A percentile compares a stretch with the other conserved stretches of the same genome.
Evolutionary conservation across 23 tunicate genomes (phyloP).

Genomic region (Botrylloides violaceus): DNA sequence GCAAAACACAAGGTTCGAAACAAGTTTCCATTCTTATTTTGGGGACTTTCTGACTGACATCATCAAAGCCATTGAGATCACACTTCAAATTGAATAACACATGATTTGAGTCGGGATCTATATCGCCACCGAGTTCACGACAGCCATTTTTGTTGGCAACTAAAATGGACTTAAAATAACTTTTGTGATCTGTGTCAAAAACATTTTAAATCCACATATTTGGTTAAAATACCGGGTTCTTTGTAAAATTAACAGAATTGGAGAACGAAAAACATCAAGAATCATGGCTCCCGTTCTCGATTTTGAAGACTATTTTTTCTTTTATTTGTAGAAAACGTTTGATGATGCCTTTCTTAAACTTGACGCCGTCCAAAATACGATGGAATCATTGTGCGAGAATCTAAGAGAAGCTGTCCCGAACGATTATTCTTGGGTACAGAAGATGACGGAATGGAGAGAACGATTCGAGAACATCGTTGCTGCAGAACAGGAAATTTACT

Average conservation of each 20-base stretch:
- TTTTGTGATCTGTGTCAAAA: no score
- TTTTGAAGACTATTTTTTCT: no score
- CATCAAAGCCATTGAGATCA: not conserved
- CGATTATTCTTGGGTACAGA: slow-evolving; percentile 16
- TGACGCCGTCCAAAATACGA: slow-evolving; percentile 23
- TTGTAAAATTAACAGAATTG: no score
- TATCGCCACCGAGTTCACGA: not conserved
- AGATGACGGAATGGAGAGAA: slow-evolving; percentile 18
- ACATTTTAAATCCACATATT: no score
- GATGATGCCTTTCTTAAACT: slow-evolving; percentile 25
- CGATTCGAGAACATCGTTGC: slow-evolving; percentile 42
- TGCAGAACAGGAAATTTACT: slow-evolving; percentile 50
- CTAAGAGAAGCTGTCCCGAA: slow-evolving; percentile 8
- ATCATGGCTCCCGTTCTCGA: no score
- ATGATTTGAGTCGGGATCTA: not conserved
- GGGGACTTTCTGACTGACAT: no score
- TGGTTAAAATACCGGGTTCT: no score
- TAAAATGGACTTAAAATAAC: no score
- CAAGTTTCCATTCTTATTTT: not conserved
- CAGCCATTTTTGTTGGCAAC: no score
- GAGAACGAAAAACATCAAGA: no score
- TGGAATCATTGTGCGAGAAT: slow-evolving; percentile 34
- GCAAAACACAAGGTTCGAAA: slow-evolving; percentile 42
- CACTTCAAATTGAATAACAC: not conserved
- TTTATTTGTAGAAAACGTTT: slow-evolving; percentile 21